A percentile compares a stretch with the other conserved stretches of the same genome.
phyloP scores from a whole-genome alignment of 2,797 vertebrate species.

The Syngnathus rostellatus region DNA sequence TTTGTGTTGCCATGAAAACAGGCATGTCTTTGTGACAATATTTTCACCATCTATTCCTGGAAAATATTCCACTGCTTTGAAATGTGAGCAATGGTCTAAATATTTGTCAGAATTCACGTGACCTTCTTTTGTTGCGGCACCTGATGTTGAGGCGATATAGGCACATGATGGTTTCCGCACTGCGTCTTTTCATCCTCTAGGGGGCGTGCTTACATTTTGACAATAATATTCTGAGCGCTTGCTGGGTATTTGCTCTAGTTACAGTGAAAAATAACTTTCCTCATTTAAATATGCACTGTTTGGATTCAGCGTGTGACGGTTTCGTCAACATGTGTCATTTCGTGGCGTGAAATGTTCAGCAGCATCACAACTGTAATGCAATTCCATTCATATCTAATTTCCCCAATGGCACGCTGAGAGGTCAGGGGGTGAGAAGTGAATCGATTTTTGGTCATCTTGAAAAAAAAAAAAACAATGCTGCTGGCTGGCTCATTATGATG shows the following conservation, averaged over 20 bases:
- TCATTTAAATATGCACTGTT: background rate
- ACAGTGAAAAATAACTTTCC: background rate
- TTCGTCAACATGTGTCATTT: conserved; percentile 11
- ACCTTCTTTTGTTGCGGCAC: conserved; percentile 17
- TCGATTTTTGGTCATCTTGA: conserved; percentile 26
- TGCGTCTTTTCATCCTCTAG: background rate
- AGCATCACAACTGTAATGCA: background rate
- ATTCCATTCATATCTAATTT: conserved; percentile 24
- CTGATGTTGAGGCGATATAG: conserved; percentile 22
- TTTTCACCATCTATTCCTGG: conserved; percentile 54
- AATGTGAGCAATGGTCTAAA: conserved; percentile 26
- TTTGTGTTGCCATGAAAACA: conserved; percentile 41
- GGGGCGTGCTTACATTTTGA: background rate
- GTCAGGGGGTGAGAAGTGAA: conserved; percentile 36
- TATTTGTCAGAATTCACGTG: conserved; percentile 20
- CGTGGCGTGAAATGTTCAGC: conserved; percentile 8
- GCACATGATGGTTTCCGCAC: conserved; percentile 6
- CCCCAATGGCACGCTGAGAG: conserved; percentile 25
- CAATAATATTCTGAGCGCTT: background rate
- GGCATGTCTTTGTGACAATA: conserved; percentile 36
- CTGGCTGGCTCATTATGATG: conserved; percentile 18
- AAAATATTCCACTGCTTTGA: conserved; percentile 39
- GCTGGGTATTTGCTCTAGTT: background rate
- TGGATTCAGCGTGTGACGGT: conserved; percentile 4
- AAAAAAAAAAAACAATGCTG: background rate